Evolutionary conservation across 2,797 vertebrate genomes (phyloP).

Genomic region (Parauchenoglanis ngamensis): DNA sequence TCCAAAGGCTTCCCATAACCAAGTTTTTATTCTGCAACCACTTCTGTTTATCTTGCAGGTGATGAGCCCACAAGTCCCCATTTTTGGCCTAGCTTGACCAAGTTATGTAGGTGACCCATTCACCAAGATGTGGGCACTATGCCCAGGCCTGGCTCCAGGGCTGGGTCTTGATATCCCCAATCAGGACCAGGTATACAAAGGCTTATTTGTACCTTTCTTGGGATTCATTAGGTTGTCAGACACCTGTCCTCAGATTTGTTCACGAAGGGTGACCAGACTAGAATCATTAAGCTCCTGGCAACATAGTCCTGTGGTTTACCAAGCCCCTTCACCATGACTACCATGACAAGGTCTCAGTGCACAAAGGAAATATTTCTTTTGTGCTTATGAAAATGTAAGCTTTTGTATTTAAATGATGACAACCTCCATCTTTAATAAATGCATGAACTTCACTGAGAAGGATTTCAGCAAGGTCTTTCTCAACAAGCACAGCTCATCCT

Average conservation of each 20-base stretch:
- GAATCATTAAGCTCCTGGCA: not conserved
- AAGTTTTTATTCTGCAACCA: not conserved
- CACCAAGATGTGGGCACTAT: not conserved
- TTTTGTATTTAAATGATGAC: not conserved
- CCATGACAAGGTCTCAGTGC: constrained; percentile 7
- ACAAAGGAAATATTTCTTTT: not conserved
- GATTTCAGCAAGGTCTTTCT: not conserved
- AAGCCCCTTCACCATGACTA: not conserved
- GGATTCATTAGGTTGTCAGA: not conserved
- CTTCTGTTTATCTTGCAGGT: not conserved
- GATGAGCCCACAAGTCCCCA: not conserved
- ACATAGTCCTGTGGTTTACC: not conserved
- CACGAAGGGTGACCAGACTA: not conserved
- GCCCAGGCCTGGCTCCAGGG: not conserved
- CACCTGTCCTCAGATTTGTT: not conserved
- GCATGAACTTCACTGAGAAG: constrained; percentile 17
- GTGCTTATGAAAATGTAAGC: not conserved
- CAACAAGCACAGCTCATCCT: constrained; percentile 44
- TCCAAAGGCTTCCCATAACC: not conserved
- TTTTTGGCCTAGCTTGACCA: not conserved
- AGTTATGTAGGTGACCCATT: not conserved
- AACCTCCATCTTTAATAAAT: constrained; percentile 40
- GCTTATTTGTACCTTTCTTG: not conserved
- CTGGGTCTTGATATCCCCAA: not conserved
- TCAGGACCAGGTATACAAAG: not conserved